phyloP scores from a whole-genome alignment of 2,888 invertebrate species.

The Polyommatus iphigenia region DNA sequence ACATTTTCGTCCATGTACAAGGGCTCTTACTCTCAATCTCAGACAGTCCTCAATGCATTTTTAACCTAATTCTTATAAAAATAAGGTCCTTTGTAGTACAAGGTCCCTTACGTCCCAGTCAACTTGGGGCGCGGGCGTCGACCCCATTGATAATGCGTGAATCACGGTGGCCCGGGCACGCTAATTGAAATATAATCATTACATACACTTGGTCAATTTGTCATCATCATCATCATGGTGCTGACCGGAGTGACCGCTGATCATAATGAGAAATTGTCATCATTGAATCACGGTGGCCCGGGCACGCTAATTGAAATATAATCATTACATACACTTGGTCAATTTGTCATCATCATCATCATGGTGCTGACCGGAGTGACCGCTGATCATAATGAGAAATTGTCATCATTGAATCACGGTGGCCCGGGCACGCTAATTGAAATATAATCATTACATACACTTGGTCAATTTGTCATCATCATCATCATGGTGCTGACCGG shows the following conservation, averaged over 20 bases:
- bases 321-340: constrained; percentile 36
- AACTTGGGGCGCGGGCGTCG: not conserved
- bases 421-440: constrained; percentile 42
- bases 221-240: constrained; percentile 15
- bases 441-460: constrained; percentile 40
- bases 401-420: constrained; percentile 38
- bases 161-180: constrained; percentile 40
- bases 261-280: too few species aligned
- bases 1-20: too few species aligned
- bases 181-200: constrained; percentile 45
- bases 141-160: constrained; percentile 44
- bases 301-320: constrained; percentile 43
- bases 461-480: constrained; percentile 21
- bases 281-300: constrained; percentile 41
- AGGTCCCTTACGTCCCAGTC: not conserved
- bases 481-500: constrained; percentile 17
- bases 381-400: too few species aligned
- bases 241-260: too few species aligned
- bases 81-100: too few species aligned
- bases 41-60: too few species aligned
- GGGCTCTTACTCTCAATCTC: too few species aligned
- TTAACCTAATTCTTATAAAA: too few species aligned
- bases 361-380: not conserved
- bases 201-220: constrained; percentile 31
- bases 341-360: constrained; percentile 16